Conservation (phyloP, 2,888 invertebrate genomes). For the Salticus scenicus region DNA sequence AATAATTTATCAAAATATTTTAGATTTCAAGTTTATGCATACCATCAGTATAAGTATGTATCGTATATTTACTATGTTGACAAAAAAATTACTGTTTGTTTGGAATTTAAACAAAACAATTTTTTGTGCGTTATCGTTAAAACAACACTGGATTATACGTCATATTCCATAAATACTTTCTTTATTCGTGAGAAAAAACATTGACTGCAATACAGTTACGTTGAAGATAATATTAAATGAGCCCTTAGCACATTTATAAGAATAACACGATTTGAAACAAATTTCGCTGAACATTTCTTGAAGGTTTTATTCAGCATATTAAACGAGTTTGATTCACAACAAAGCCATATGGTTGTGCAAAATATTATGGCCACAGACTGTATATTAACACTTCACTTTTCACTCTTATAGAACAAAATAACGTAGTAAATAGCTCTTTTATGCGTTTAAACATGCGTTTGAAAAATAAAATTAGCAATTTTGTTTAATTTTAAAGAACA, state of each 20-base stretch:
- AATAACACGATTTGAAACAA: constrained; percentile 14
- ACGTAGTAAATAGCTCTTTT: background rate
- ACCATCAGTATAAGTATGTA: background rate
- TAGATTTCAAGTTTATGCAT: background rate
- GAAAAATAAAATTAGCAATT: background rate
- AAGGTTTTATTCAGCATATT: background rate
- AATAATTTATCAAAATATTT: background rate
- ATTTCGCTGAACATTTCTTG: background rate
- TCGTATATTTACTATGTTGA: background rate
- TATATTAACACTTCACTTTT: background rate
- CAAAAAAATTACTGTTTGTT: background rate
- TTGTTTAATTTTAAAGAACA: background rate
- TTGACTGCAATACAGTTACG: constrained; percentile 42
- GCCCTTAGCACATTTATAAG: constrained; percentile 24
- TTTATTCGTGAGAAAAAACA: constrained; percentile 58
- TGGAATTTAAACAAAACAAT: background rate
- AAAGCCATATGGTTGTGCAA: background rate
- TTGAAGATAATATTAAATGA: constrained; percentile 23
- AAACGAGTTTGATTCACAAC: background rate
- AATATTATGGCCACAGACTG: background rate
- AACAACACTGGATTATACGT: too few relatives aligned
- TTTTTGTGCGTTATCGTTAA: too few relatives aligned
- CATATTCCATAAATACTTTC: constrained; percentile 6
- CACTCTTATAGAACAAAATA: background rate
- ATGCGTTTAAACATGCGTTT: too few relatives aligned